Evolutionary conservation across 2,113 vertebrate genomes (phyloP), one percentile per base, ranked within the genome.

Genomic region (Ariopsis seemanni): DNA sequence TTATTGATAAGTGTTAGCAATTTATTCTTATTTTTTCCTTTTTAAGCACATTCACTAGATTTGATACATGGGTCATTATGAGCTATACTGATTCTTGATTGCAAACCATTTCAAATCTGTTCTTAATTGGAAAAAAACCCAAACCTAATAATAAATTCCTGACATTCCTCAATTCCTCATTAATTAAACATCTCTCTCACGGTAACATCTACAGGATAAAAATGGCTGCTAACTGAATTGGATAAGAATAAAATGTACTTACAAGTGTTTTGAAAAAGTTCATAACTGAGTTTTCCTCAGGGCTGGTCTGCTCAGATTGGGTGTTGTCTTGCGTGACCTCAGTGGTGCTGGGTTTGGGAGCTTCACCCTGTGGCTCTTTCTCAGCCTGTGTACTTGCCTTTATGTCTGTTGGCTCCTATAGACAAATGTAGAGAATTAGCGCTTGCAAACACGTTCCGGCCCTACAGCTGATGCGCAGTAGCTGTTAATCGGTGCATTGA

Each of bases 191-290:
- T 18, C 25, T 27, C 53, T 3, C 30, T 67, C 75, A 34, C 9
- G 7, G 25, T 9, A 30, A 52, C 48, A 50, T 58, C 55, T 34
- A 79, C 52, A 57, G 0, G 18, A 34, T 25, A 60, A 30, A 79
- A 78, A 27, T n/a, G 17, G 3, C 10, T 34, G 5, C 18, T 60
- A 42, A 12, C 25, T 18, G 15, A 4, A 34, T 42, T 20, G 4
- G 34, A 48, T 42, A 62, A 62, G 30, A 48, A 62, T 34, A 78
- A 83, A 18, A 83, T 67, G 12, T 79, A 92, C 98, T 98, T 94
- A 99, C 98, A 93, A 99, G 92, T 0, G 96, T 97, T 96, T 96
- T 99, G 93, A 99, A 97, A 96, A 99, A 99, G 93, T 98, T 99
- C 98, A 99, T 99, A 96, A 99, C 93, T 95, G 96, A 83, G 86